Base-by-base conservation (phyloP, 1,140 invertebrate species). In the Conus betulinus region DNA sequence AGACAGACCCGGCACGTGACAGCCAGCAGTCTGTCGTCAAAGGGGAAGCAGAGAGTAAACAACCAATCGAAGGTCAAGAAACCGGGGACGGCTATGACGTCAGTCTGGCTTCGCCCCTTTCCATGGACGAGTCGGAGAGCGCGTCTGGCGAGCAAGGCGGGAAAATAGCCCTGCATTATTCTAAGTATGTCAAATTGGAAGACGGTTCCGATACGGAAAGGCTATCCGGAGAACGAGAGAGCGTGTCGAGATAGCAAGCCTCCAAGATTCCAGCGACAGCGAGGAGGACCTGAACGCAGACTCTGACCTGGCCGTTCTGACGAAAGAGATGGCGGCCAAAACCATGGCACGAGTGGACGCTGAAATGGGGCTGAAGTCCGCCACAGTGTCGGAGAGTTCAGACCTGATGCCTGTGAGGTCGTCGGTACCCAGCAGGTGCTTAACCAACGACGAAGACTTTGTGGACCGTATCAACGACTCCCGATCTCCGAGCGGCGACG, bases 251-350 rank as follows among this genome's bases (percentile, higher is more conserved):
- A 13, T 20, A 20, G 6, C 67, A 20, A 6, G 67, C 20, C 67
- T 85, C 51, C 84, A 88, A 20, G 91, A 93, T 13, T 74, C 71
- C 7, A 90, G 89, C 57, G 89, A 88, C 57, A 82, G 78, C 39
- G 63, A 79, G 39, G 60, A 84, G 27, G 82, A n/a, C 25, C 8
- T 76, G 15, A 55, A 52, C 52, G 25, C 51, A n/a, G 85, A 87
- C n/a, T n/a, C 23, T 20, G 53, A 53, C 20, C 63, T 74, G 4
- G 71, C 71, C 0, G 74, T 25, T 67, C 51, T 71, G 5, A 63
- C 84, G 7, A 67, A 79, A 52, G 71, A 53, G 4, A 27, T 79
- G 67, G 84, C 84, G 52, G 84, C 84, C 39, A 55, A 74, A 74
- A 74, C 84, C 3, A 81, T 81, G 79, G 82, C 82, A 25, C 20